Conservation (phyloP, 2,113 vertebrate species). For the Rhabdornis inornatus region DNA sequence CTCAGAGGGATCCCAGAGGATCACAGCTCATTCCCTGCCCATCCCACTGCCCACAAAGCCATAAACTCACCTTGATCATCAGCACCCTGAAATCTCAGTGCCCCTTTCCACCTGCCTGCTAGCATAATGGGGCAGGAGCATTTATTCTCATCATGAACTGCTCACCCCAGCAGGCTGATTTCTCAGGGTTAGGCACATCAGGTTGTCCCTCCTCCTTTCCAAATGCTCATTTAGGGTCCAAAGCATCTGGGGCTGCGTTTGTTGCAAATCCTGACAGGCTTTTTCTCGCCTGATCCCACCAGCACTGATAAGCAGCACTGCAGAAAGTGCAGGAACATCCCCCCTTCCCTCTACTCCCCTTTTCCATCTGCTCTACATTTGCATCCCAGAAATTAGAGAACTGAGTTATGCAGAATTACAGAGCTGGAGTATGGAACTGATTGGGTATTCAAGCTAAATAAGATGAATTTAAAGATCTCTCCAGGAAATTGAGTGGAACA, state of each 20-base stretch:
- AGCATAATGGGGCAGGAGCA: background rate
- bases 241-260: background rate
- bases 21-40: background rate
- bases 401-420: conserved; percentile 66
- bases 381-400: conserved; percentile 77
- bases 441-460: conserved; percentile 70
- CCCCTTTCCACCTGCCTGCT: background rate
- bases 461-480: conserved; percentile 75
- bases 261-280: background rate
- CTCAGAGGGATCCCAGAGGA: background rate
- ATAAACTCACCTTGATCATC: background rate
- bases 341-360: conserved; percentile 34
- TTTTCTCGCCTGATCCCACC: background rate
- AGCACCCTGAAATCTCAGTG: background rate
- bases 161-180: background rate
- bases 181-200: background rate
- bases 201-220: background rate
- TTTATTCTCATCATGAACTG: background rate
- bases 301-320: background rate
- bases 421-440: conserved; percentile 65
- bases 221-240: background rate
- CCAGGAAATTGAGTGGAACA: conserved; percentile 86
- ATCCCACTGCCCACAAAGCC: background rate
- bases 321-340: conserved; percentile 56
- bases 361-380: conserved; percentile 83